Base-by-base conservation (phyloP, 2,888 invertebrate genomes). In the Drosophila prostipennis region DNA sequence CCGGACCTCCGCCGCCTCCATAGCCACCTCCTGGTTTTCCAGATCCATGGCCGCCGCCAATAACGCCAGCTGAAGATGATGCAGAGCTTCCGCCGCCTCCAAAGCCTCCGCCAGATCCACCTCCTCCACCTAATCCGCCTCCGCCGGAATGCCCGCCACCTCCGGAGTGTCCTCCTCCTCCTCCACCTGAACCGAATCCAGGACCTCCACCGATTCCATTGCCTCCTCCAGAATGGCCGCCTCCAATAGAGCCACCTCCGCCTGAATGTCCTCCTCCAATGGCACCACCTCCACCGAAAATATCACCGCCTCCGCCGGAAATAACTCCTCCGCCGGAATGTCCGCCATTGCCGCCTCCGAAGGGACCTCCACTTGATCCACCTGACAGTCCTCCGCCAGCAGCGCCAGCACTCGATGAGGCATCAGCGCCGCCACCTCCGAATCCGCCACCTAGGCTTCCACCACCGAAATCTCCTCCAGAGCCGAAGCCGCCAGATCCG, bases 1-100 rank as follows among this genome's bases (percentile, higher is more conserved):
- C 45, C 0, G 26, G 26, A 4, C 45, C 45, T 11, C 42, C 32
- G 4, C 32, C 46, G 1, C 32, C 29, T 14, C 46, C 68, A 7
- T 42, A 53, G n/a, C 59, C 51, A 10, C 53, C 53, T 11, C 63
- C 51, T 7, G 43, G 39, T 8, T 14, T 32, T 5, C 63, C 55
- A 34, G 23, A 39, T 46, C 55, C 59, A 6, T 26, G 55, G 10
- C 71, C 63, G 6, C 72, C 74, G 5, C 69, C 69, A 11, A 57
- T 32, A 3, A 26, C 45, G 14, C 67, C 65, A 36, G 46, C 61
- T 6, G 56, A 49, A 3, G 72, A 61, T 14, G 53, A 57, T 8
- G 72, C 60, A n/a, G 68, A 55, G 26, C 69, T 60, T 16, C 69
- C 64, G n/a, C 53, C 63, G 10, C 52, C 57, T 11, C 72, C 67